Percentiles rank a stretch among this genome's conserved stretches.
phyloP scores from a whole-genome alignment of 2,797 vertebrate species.

The Distichodus sexfasciatus region DNA sequence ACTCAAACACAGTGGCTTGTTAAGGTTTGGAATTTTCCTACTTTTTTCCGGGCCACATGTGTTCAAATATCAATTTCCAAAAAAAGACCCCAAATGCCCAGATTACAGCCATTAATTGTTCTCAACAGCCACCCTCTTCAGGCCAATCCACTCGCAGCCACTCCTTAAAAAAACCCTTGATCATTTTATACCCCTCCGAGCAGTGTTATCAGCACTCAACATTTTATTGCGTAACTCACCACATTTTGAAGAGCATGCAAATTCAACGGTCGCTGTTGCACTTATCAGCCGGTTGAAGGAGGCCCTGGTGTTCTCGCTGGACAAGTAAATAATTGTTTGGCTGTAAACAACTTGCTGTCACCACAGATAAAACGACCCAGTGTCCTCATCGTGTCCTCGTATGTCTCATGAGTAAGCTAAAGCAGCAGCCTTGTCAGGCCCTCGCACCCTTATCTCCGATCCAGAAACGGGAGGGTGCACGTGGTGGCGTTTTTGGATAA shows the following conservation, averaged over 20 bases:
- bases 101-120: no score
- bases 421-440: neutral
- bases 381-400: conserved; percentile 20
- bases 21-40: no score
- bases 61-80: no score
- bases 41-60: no score
- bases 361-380: conserved; percentile 28
- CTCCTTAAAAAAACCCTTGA: conserved; percentile 13
- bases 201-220: conserved; percentile 30
- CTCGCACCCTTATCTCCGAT: conserved; percentile 55
- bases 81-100: no score
- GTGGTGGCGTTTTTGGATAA: conserved; percentile 58
- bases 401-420: conserved; percentile 1
- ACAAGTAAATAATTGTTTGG: conserved; percentile 16
- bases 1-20: no score
- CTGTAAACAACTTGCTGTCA: conserved; percentile 42
- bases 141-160: no score
- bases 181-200: conserved; percentile 16
- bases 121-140: no score
- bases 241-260: conserved; percentile 12
- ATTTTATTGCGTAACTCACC: conserved; percentile 24
- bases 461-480: conserved; percentile 45
- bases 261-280: conserved; percentile 3
- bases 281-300: conserved; percentile 16
- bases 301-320: neutral